Percentiles rank a stretch among this genome's conserved stretches.
Evolutionary conservation across 2,797 vertebrate genomes (phyloP).

Genomic region (Hypotaenidia philippensis): DNA sequence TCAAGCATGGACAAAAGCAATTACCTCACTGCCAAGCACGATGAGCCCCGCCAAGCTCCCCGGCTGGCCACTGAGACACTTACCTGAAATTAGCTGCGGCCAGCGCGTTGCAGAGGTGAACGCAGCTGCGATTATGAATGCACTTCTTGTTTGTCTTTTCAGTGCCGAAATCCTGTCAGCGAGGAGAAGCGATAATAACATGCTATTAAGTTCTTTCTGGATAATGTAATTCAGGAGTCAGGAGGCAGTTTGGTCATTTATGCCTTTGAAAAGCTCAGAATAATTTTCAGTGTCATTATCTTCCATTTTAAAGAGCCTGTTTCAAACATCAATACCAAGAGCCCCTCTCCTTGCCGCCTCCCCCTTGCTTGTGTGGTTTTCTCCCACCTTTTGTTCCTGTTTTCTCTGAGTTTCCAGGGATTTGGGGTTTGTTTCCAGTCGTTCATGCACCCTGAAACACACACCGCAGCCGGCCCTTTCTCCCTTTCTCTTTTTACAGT

Average conservation of each 20-base stretch:
- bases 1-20: conserved; percentile 28
- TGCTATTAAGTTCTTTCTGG: conserved; percentile 85
- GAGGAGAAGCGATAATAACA: conserved; percentile 83
- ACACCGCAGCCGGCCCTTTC: not conserved
- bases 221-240: conserved; percentile 85
- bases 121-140: conserved; percentile 62
- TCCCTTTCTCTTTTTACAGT: not conserved
- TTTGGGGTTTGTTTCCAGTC: conserved; percentile 11
- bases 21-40: conserved; percentile 7
- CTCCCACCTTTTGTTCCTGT: conserved; percentile 56
- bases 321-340: conserved; percentile 70
- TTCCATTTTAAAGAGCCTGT: conserved; percentile 78
- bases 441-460: not conserved
- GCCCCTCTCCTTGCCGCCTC: not conserved
- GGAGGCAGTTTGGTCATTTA: conserved; percentile 84
- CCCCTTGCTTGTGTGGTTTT: conserved; percentile 37
- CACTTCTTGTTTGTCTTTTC: conserved; percentile 82
- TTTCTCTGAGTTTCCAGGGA: conserved; percentile 23
- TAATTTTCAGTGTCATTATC: conserved; percentile 83
- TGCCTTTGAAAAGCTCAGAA: conserved; percentile 83
- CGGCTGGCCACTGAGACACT: not conserved
- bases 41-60: not conserved
- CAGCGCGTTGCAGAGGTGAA: conserved; percentile 63
- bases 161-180: conserved; percentile 80
- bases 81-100: conserved; percentile 72